phyloP scores from a whole-genome alignment of 2,113 vertebrate species.

The Telmatochromis brichardi region DNA sequence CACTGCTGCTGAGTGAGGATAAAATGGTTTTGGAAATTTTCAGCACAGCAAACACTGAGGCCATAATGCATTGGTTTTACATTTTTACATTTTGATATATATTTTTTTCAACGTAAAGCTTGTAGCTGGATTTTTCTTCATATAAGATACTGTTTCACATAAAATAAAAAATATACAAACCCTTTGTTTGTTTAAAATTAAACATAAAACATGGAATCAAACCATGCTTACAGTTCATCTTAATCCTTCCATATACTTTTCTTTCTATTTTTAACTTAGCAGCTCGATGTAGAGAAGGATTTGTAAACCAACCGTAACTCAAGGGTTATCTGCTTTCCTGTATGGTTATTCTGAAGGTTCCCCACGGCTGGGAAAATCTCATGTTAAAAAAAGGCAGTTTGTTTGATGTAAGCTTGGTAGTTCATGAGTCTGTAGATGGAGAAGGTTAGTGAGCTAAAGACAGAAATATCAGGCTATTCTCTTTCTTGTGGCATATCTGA shows the following conservation, averaged over 20 bases:
- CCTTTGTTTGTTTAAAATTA: background rate
- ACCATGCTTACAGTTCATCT: background rate
- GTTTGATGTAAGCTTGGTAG: background rate
- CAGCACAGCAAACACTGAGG: background rate
- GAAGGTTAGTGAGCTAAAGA: background rate
- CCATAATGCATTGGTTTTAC: background rate
- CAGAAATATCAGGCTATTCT: background rate
- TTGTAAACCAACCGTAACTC: background rate
- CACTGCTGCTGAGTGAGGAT: background rate
- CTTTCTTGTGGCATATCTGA: background rate
- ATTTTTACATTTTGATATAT: background rate
- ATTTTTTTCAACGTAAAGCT: background rate
- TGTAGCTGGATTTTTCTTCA: background rate
- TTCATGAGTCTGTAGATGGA: background rate
- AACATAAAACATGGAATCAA: background rate
- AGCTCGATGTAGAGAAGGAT: background rate
- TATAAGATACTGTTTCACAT: background rate
- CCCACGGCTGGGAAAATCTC: background rate
- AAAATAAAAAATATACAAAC: background rate
- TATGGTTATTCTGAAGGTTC: background rate
- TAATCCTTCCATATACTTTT: background rate
- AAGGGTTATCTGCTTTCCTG: background rate
- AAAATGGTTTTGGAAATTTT: background rate
- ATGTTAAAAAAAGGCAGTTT: background rate
- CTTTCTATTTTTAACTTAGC: background rate